Evolutionary conservation across 2,113 vertebrate genomes (phyloP).

Genomic region (Hyperopisus bebe): DNA sequence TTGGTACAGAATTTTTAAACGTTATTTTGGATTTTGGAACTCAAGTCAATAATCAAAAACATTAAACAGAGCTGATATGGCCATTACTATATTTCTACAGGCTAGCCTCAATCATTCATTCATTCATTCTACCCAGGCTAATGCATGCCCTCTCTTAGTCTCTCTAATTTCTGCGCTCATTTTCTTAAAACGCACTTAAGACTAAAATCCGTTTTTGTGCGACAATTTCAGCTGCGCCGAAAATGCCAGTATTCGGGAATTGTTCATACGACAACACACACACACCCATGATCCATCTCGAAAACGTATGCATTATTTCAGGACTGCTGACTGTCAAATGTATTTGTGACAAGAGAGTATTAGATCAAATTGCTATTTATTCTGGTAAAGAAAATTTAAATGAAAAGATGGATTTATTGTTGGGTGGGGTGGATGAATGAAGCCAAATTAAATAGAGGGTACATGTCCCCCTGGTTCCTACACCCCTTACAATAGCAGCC

Average conservation of each 20-base stretch:
- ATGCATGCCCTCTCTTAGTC: background rate
- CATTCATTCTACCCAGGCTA: background rate
- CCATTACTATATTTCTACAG: background rate
- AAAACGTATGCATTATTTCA: background rate
- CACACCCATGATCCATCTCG: background rate
- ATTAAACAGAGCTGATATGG: background rate
- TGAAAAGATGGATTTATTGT: background rate
- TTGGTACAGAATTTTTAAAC: background rate
- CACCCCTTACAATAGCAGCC: background rate
- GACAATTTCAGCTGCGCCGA: background rate
- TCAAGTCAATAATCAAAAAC: background rate
- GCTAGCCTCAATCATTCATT: background rate
- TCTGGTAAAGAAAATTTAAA: background rate
- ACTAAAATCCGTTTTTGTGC: background rate
- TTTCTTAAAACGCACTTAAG: background rate
- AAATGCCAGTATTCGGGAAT: background rate
- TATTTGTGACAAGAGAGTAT: background rate
- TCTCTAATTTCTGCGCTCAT: background rate
- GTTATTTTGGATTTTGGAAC: background rate
- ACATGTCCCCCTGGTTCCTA: background rate
- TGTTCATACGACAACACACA: background rate
- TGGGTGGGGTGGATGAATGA: background rate
- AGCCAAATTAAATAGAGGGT: background rate
- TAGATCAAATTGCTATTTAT: background rate
- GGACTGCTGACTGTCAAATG: background rate